Evolutionary conservation across 2,888 invertebrate species (phyloP), one percentile per base, ranked within the genome.

Genomic region (Aphelenchoides bicaudatus): DNA sequence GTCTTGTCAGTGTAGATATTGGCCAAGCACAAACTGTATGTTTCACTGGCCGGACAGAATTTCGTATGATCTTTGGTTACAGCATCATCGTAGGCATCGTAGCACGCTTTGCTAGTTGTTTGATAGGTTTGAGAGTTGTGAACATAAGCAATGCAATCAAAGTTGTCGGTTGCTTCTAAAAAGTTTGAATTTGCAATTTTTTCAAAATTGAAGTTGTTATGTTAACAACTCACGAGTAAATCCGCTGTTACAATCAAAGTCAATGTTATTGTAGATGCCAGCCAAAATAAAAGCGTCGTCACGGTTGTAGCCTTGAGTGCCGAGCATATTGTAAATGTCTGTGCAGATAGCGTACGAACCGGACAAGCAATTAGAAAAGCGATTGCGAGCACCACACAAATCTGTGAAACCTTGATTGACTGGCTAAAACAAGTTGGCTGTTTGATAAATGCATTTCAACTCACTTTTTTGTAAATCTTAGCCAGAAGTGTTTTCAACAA

Each of bases 241-340:
- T 8, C 50, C 50, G 10, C 50, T 38, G 16, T 49, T 49, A 49
- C 50, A 49, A n/a, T 49, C 50, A 39, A 49, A 49, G 28, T 49
- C 50, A 21, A 49, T 27, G n/a, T 31, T 49, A n/a, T 49, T 28
- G 28, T 31, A 49, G 50, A 49, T 13, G 28, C 21, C 50, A 21
- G 39, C 50, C 28, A 49, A 30, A n/a, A 27, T 49, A 38, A 31
- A 49, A 16, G 50, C 21, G 21, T 49, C 50, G 2, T 21, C 10
- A 10, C 10, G 21, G 28, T 27, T 13, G 16, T 13, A 21, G 10
- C 39, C 39, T 31, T 49, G 50, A 27, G 27, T 27, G 29, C 28
- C 37, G 50, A 49, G 30, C 29, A 49, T 31, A 28, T 49, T 49
- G 30, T 30, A 49, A 10, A 27, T 27, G 30, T 49, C 39, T 13